phyloP scores from a whole-genome alignment of 2,797 vertebrate genomes.

The Cirrhinus mrigala region DNA sequence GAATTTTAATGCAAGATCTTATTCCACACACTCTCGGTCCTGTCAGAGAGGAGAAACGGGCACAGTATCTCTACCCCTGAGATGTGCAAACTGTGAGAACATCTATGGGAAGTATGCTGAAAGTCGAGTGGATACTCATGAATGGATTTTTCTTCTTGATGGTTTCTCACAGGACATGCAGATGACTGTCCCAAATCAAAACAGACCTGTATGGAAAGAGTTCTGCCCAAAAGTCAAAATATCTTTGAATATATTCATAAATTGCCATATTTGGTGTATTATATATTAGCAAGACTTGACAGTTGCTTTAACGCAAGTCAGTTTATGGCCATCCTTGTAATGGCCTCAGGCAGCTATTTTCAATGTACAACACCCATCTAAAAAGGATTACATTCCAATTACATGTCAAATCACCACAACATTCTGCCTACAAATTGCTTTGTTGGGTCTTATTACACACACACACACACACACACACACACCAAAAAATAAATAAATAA shows the following conservation, averaged over 20 bases:
- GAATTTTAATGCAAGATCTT: neutral
- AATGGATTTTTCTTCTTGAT: neutral
- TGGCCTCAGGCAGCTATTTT: constrained; percentile 5
- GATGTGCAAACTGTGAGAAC: neutral
- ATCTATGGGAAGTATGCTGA: neutral
- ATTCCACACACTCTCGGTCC: neutral
- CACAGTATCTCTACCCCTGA: neutral
- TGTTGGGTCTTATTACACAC: neutral
- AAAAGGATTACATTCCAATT: neutral
- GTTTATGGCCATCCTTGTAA: neutral
- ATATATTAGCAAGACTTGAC: neutral
- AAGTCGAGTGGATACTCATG: neutral
- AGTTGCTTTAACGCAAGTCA: neutral
- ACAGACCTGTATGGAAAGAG: neutral
- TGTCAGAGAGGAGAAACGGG: neutral
- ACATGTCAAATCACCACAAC: neutral
- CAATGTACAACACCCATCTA: neutral
- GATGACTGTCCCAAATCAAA: neutral
- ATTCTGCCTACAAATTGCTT: neutral
- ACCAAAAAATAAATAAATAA: too few relatives aligned
- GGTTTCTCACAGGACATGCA: too few relatives aligned
- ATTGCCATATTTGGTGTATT: neutral
- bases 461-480: neutral
- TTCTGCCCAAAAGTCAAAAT: neutral
- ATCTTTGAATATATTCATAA: neutral